phyloP scores from a whole-genome alignment of 2,113 vertebrate species.

The Pipra filicauda region DNA sequence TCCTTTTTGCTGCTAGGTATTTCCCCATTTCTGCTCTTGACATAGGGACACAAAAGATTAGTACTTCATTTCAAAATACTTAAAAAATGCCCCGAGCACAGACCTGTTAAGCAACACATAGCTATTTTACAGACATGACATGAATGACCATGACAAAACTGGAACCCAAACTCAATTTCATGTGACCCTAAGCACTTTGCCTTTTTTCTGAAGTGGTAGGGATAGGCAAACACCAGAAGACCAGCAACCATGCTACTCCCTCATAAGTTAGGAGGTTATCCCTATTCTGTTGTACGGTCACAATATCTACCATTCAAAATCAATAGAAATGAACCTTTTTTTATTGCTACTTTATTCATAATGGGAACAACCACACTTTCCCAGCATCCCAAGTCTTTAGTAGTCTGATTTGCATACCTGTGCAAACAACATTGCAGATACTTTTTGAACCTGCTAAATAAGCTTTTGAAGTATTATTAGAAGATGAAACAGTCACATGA shows the following conservation, averaged over 20 bases:
- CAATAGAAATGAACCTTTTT: background rate
- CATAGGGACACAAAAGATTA: background rate
- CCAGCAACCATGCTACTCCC: background rate
- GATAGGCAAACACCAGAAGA: background rate
- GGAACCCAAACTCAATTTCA: background rate
- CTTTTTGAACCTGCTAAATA: background rate
- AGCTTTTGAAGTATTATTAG: constrained; percentile 28
- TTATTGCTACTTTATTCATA: background rate
- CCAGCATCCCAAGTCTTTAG: background rate
- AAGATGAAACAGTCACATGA: background rate
- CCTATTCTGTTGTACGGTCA: background rate
- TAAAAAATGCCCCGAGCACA: background rate
- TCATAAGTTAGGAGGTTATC: background rate
- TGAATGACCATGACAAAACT: background rate
- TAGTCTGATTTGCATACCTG: background rate
- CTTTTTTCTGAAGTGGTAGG: background rate
- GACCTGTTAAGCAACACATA: fast-evolving
- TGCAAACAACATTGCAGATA: background rate
- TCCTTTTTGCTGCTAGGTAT: background rate
- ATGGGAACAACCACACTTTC: background rate
- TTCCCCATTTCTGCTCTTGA: background rate
- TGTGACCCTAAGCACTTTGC: background rate
- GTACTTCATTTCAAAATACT: background rate
- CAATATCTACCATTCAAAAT: background rate
- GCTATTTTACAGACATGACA: background rate